Evolutionary conservation across 2,797 vertebrate species (phyloP).

Genomic region (Hypotaenidia okinawae): DNA sequence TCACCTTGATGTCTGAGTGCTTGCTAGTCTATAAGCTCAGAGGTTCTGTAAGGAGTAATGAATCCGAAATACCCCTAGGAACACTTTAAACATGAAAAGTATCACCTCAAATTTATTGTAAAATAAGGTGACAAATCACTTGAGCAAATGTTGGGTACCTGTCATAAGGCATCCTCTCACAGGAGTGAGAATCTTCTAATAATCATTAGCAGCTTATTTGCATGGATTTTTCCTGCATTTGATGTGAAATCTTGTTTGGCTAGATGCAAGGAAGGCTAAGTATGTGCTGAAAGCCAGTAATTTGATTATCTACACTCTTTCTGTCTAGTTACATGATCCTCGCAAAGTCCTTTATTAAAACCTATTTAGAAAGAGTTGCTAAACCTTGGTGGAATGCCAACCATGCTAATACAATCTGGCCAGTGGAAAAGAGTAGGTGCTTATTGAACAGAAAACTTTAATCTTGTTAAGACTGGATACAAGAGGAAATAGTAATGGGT

Average conservation of each 20-base stretch:
- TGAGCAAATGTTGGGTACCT: conserved; percentile 28
- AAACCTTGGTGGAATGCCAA: conserved; percentile 52
- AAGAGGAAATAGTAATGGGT: conserved; percentile 57
- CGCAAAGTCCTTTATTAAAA: conserved; percentile 57
- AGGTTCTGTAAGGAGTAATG: conserved; percentile 7
- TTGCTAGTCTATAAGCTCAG: background rate
- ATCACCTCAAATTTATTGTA: conserved; percentile 8
- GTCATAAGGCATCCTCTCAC: conserved; percentile 43
- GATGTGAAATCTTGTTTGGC: conserved; percentile 60
- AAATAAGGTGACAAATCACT: conserved; percentile 44
- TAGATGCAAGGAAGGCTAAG: conserved; percentile 49
- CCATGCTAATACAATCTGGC: conserved; percentile 37
- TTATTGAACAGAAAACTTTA: conserved; percentile 58
- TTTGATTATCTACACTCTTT: conserved; percentile 68
- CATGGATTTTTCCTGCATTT: conserved; percentile 60
- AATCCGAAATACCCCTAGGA: conserved; percentile 16
- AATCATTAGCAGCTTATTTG: conserved; percentile 60
- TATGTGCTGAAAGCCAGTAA: conserved; percentile 63
- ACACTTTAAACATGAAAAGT: background rate
- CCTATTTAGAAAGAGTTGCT: conserved; percentile 52
- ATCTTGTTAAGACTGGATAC: conserved; percentile 66
- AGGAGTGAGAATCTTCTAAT: conserved; percentile 45
- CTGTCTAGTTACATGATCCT: conserved; percentile 59
- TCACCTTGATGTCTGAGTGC: background rate
- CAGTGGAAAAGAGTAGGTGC: background rate